Evolutionary conservation across 1,140 invertebrate species (phyloP), one percentile per base, ranked within the genome.

Genomic region (Ericerus pela): DNA sequence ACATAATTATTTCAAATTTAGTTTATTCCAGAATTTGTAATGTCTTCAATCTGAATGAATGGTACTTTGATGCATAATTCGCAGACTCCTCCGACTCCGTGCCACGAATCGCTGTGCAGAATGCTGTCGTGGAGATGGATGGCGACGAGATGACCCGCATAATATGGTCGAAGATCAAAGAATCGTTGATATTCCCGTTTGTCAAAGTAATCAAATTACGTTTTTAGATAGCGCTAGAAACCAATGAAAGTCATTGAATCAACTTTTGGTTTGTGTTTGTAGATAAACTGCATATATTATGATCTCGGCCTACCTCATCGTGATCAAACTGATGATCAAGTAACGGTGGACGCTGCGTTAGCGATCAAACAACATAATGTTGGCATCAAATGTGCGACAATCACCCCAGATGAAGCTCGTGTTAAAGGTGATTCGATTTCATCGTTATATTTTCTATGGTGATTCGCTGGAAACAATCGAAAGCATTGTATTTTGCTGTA

Each of bases 81-180:
- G n/a, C n/a, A n/a, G n/a, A n/a, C n/a, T n/a, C n/a, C n/a, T n/a
- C 41, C 18, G 73, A 71, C 8, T 69, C 72, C 27, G 70, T 68
- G 33, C 75, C 76, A 62, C 69, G 81, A 53, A 80, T 84, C 62
- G 72, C 76, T 59, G 81, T 77, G 22, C 71, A 75, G 36, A 81
- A 82, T 41, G 81, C 87, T 18, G 77, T 94, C 47, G 89, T 93
- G 47, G 89, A 94, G 67, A 79, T 93, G 75, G 88, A 93, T 72
- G 89, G 89, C 57, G 89, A 94, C 76, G 89, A 93, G 71, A 93
- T 93, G 88, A 82, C 80, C 36, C 76, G 85, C 60, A 85, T 90
- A 55, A 89, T 90, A 60, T 90, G 86, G 87, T 81, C 85, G 63
- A 82, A 86, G 67, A 92, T 93, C 63, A 92, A 92, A 69, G 85